Evolutionary conservation across 2,888 invertebrate genomes (phyloP).

Genomic region (Bellardia bayeri): DNA sequence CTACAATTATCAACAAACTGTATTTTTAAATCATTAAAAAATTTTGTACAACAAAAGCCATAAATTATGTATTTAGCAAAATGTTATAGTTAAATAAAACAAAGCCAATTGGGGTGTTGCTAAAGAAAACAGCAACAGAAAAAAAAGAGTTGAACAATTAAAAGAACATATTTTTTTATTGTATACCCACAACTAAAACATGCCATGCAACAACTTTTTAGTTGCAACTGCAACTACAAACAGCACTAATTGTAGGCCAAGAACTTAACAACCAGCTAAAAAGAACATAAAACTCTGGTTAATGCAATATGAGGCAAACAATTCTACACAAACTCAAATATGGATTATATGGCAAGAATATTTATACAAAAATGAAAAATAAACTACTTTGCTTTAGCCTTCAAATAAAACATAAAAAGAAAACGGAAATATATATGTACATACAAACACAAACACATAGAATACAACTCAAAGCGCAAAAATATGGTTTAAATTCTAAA

Average conservation of each 20-base stretch:
- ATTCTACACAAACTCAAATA: not conserved
- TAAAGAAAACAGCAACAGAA: constrained; percentile 63
- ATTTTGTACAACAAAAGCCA: constrained; percentile 10
- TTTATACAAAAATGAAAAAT: not conserved
- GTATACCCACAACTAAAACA: constrained; percentile 24
- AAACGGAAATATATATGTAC: not conserved
- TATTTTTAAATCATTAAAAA: constrained; percentile 61
- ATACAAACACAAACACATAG: not conserved
- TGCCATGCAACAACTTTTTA: constrained; percentile 51
- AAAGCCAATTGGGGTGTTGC: constrained; percentile 59
- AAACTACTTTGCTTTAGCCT: constrained; percentile 33
- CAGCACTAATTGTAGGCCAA: constrained; percentile 60
- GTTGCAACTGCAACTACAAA: constrained; percentile 40
- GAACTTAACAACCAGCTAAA: constrained; percentile 54
- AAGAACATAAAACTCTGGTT: constrained; percentile 44
- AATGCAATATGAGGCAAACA: not conserved
- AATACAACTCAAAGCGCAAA: constrained; percentile 38
- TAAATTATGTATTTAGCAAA: constrained; percentile 53
- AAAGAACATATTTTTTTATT: constrained; percentile 76
- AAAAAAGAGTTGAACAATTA: constrained; percentile 79
- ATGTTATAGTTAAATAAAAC: constrained; percentile 34
- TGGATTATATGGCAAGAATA: not conserved
- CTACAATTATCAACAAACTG: constrained; percentile 71
- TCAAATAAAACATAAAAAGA: constrained; percentile 15
- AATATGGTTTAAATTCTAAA: constrained; percentile 11